Percentiles rank a stretch among this genome's conserved stretches.
Conservation (phyloP, 2,888 invertebrate genomes). For the Drosophila emarginata region DNA sequence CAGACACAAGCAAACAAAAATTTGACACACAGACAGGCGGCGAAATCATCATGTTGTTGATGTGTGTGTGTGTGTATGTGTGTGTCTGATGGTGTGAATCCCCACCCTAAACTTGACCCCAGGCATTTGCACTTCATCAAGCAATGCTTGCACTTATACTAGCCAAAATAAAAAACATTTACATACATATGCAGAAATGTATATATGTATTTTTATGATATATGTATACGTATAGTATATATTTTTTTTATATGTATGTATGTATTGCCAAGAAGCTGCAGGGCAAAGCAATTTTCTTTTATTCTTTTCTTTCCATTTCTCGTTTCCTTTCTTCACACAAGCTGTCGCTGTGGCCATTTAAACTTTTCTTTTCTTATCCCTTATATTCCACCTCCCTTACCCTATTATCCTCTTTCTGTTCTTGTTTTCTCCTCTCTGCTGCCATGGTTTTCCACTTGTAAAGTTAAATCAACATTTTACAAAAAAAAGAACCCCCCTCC, state of each 20-base stretch:
- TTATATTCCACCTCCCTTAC: neutral
- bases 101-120: slow-evolving; percentile 71
- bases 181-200: slow-evolving; percentile 9
- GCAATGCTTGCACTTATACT: slow-evolving; percentile 42
- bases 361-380: slow-evolving; percentile 36
- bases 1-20: slow-evolving; percentile 49
- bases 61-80: slow-evolving; percentile 27
- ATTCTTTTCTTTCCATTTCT: slow-evolving; percentile 41
- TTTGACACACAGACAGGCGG: slow-evolving; percentile 32
- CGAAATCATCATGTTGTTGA: slow-evolving; percentile 16
- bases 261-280: slow-evolving; percentile 64
- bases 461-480: slow-evolving; percentile 4
- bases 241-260: slow-evolving; percentile 9
- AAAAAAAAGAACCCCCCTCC: neutral
- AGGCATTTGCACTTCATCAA: slow-evolving; percentile 74
- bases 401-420: slow-evolving; percentile 18
- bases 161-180: slow-evolving; percentile 19
- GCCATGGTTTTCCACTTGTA: slow-evolving; percentile 22
- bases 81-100: slow-evolving; percentile 32
- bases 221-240: neutral
- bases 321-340: slow-evolving; percentile 29
- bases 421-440: slow-evolving; percentile 13
- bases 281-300: slow-evolving; percentile 52
- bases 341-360: slow-evolving; percentile 61
- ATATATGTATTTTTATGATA: neutral